Evolutionary conservation across 2,797 vertebrate genomes (phyloP), one percentile per base, ranked within the genome.

Genomic region (Cuculus canorus): DNA sequence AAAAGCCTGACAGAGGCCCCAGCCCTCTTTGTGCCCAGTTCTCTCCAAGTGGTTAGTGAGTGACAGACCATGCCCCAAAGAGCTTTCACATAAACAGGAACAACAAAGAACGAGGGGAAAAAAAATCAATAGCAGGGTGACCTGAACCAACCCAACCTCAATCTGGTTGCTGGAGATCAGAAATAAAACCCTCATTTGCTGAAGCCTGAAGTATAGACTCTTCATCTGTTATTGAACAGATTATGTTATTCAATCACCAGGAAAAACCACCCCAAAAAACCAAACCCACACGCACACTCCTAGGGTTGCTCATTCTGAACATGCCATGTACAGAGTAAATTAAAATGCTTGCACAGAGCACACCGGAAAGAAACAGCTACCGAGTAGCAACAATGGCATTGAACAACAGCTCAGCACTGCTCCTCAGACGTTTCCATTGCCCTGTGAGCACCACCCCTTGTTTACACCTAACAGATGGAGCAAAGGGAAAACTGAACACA

Each of bases 291-390:
- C 4, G 12, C 4, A 12, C 17, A 1, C 43, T 14, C 30, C 14
- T 6, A 2, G 43, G 79, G 63, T 57, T 14, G 41, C 56, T 79
- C 43, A 5, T 9, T 56, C 48, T 35, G 25, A n/a, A 17, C 23
- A 4, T 0, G 3, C 4, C 4, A 4, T 1, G 5, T 1, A 18
- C 9, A 3, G 1, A 13, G 30, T 8, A 5, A 17, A 48, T 39
- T 3, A 25, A n/a, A 17, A 6, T 2, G 7, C 56, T 15, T 10
- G 9, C 5, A 8, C 7, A 30, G 69, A 75, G 45, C 39, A 28
- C 27, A 19, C 9, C 41, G 11, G 21, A 52, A 43, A 72, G 18
- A 59, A 78, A 41, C 0, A 0, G 24, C 30, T 76, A 17, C 10
- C 13, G 23, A 65, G 18, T 2, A 39, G 0, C 56, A 21, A 1